phyloP scores from a whole-genome alignment of 1,140 invertebrate species.

The Brachionus paranguensis region DNA sequence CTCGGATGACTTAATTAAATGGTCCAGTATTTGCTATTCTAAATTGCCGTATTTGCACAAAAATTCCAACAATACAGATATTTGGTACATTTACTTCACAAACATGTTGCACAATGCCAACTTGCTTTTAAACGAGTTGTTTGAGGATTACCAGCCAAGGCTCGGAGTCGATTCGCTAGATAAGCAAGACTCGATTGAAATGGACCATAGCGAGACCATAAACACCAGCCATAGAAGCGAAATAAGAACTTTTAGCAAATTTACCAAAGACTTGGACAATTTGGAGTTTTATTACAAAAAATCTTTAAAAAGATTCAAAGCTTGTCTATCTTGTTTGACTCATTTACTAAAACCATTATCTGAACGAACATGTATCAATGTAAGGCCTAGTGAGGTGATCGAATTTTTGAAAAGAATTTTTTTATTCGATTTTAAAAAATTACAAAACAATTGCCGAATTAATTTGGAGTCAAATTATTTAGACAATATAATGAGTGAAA shows the following conservation, averaged over 20 bases:
- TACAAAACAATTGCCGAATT: not conserved
- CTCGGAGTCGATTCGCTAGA: not conserved
- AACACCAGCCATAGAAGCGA: not conserved
- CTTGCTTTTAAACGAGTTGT: not conserved
- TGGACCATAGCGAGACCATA: not conserved
- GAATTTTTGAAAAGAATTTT: not conserved
- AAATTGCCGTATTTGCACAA: not conserved
- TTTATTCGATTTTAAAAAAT: constrained; percentile 18
- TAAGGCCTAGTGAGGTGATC: not conserved
- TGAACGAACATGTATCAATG: not conserved
- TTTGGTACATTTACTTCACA: not conserved
- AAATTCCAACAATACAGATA: constrained; percentile 9
- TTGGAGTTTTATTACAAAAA: constrained; percentile 20
- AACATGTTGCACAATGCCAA: not conserved
- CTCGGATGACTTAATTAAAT: not conserved
- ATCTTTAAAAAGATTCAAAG: constrained; percentile 8
- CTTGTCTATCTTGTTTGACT: not conserved
- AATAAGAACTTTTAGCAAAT: not conserved
- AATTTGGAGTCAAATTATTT: not conserved
- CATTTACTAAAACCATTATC: not conserved
- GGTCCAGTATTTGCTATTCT: not conserved
- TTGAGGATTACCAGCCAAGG: not conserved
- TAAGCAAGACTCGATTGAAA: not conserved
- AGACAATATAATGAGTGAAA: not conserved
- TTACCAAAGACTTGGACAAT: not conserved